Evolutionary conservation across 2,888 invertebrate species (phyloP).

Genomic region (Apoda limacodes): DNA sequence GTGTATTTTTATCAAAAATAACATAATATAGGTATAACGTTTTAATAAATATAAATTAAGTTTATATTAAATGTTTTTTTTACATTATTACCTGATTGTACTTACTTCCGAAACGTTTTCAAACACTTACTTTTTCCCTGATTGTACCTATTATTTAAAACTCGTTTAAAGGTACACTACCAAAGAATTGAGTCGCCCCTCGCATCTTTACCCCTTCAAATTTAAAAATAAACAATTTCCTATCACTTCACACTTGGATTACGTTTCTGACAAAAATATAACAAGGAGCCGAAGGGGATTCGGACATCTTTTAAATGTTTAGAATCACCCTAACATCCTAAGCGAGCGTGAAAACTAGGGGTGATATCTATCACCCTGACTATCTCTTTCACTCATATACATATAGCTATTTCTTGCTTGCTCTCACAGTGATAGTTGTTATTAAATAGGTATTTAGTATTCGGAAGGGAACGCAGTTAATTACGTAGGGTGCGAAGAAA

Average conservation of each 20-base stretch:
- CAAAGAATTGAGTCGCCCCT: too few relatives aligned
- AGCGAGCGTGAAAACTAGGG: conserved; percentile 41
- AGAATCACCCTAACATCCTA: conserved; percentile 39
- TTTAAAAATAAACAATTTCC: conserved; percentile 42
- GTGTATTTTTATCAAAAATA: too few relatives aligned
- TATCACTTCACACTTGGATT: conserved; percentile 54
- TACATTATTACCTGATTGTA: too few relatives aligned
- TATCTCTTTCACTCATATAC: conserved; percentile 30
- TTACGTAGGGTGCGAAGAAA: conserved; percentile 61
- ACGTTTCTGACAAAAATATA: conserved; percentile 37
- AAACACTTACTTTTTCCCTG: too few relatives aligned
- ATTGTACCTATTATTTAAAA: too few relatives aligned
- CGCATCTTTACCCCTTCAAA: too few relatives aligned
- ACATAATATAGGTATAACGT: too few relatives aligned
- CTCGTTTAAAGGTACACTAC: too few relatives aligned
- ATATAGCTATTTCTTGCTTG: conserved; percentile 20
- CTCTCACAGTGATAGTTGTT: conserved; percentile 39
- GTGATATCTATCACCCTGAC: conserved; percentile 36
- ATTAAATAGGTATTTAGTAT: conserved; percentile 69
- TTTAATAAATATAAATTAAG: too few relatives aligned
- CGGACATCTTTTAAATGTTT: conserved; percentile 29
- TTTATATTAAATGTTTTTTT: too few relatives aligned
- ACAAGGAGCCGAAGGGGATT: conserved; percentile 29
- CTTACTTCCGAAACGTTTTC: too few relatives aligned
- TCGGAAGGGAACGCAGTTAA: conserved; percentile 64